Conservation (phyloP, 2,888 invertebrate species). For the Druceiella hillmani region DNA sequence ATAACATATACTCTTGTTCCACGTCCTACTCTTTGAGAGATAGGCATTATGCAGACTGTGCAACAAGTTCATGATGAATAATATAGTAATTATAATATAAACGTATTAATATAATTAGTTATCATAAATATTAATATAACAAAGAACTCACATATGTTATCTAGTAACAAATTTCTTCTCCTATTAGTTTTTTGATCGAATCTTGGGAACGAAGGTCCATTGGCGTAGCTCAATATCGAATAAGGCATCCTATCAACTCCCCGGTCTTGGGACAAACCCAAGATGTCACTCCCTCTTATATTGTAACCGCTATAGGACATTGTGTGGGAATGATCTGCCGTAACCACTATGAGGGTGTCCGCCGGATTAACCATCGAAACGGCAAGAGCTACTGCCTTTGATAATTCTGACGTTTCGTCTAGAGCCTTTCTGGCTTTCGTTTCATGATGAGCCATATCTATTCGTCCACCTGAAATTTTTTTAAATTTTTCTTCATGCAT, state of each 20-base stretch:
- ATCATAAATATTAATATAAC: no score
- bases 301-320: constrained; percentile 72
- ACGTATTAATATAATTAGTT: no score
- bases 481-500: no score
- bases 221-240: constrained; percentile 67
- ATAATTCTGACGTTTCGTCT: constrained; percentile 74
- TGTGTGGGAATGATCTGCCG: constrained; percentile 76
- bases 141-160: no score
- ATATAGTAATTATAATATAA: no score
- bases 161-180: no score
- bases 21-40: no score
- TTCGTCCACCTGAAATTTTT: constrained; percentile 51
- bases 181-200: no score
- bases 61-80: no score
- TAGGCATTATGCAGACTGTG: no score
- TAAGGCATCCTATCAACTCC: constrained; percentile 55
- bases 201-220: constrained; percentile 66
- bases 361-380: constrained; percentile 52
- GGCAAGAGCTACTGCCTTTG: constrained; percentile 64
- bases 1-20: no score
- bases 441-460: constrained; percentile 69
- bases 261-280: constrained; percentile 32
- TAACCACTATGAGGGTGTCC: constrained; percentile 77
- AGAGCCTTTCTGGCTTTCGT: constrained; percentile 62
- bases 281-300: constrained; percentile 47